Evolutionary conservation across 2,113 vertebrate genomes (phyloP).

Genomic region (Callaeas wilsoni): DNA sequence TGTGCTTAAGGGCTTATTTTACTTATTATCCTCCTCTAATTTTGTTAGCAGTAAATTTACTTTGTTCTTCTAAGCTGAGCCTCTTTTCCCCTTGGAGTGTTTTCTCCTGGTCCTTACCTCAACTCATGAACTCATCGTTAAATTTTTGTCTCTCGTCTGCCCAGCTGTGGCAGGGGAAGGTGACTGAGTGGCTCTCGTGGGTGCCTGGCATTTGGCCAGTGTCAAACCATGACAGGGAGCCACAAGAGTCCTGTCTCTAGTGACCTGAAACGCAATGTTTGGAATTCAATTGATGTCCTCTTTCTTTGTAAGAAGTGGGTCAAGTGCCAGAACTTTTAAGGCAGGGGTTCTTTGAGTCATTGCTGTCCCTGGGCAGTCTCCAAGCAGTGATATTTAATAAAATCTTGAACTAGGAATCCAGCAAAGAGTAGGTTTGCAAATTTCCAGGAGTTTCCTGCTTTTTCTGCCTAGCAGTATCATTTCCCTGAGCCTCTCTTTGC

Average conservation of each 20-base stretch:
- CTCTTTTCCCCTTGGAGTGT: background rate
- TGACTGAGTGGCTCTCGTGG: rapidly evolving
- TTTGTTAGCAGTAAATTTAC: background rate
- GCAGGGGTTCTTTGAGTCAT: background rate
- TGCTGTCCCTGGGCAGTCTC: background rate
- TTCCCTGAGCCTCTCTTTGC: background rate
- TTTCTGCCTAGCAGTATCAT: background rate
- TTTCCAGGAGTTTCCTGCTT: background rate
- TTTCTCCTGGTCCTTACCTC: background rate
- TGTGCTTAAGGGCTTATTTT: background rate
- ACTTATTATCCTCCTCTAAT: background rate
- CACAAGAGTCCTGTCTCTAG: rapidly evolving
- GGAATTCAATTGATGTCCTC: background rate
- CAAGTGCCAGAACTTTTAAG: background rate
- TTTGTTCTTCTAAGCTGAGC: background rate
- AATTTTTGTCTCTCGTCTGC: background rate
- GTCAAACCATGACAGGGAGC: background rate
- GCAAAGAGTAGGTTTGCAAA: background rate
- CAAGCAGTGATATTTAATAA: background rate
- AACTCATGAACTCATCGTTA: background rate
- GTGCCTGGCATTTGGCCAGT: rapidly evolving
- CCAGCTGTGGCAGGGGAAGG: background rate
- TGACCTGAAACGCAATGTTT: background rate
- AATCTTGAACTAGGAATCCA: background rate
- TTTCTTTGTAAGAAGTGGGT: background rate